These are phyloP conservation scores for Icerya purchasi DNA, from an alignment of 2,888 invertebrate genomes.

Conservation along the genomic window DNA sequence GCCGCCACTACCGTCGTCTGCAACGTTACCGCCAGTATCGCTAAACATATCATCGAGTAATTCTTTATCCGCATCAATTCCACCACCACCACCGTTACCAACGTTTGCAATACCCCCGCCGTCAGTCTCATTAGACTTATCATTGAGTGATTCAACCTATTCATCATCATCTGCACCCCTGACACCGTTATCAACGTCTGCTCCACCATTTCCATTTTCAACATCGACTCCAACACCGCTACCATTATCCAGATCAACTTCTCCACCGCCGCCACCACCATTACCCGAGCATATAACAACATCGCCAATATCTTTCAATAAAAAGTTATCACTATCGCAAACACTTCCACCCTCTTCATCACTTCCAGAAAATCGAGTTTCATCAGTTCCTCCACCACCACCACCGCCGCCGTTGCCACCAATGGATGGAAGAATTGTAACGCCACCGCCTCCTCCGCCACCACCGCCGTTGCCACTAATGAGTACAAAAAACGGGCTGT, in stretches of 20 bases:
- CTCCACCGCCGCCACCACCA: slow-evolving; percentile 10
- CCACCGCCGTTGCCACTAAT: slow-evolving; percentile 11
- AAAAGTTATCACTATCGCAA: too few species aligned
- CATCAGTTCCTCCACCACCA: slow-evolving; percentile 10
- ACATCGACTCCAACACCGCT: slow-evolving; percentile 6
- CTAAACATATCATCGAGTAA: background rate
- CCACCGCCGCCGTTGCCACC: slow-evolving; percentile 6
- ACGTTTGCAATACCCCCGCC: background rate
- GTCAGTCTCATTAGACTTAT: slow-evolving; percentile 8
- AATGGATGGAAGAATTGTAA: too few species aligned
- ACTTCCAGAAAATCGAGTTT: too few species aligned
- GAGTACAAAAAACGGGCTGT: too few species aligned
- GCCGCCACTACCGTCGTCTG: background rate
- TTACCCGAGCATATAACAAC: too few species aligned
- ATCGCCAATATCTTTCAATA: too few species aligned
- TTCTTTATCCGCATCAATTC: background rate
- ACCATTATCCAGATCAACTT: slow-evolving; percentile 1
- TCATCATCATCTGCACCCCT: background rate
- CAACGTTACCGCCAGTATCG: background rate
- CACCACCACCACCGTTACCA: slow-evolving; percentile 7
- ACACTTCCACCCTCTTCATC: too few species aligned
- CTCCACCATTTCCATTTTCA: background rate
- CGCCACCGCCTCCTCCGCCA: slow-evolving; percentile 5
- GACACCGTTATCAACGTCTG: background rate
- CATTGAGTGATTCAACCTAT: slow-evolving; percentile 2